Evolutionary conservation across 2,888 invertebrate genomes (phyloP), one percentile per base, ranked within the genome.

Genomic region (Mycogona germanica): DNA sequence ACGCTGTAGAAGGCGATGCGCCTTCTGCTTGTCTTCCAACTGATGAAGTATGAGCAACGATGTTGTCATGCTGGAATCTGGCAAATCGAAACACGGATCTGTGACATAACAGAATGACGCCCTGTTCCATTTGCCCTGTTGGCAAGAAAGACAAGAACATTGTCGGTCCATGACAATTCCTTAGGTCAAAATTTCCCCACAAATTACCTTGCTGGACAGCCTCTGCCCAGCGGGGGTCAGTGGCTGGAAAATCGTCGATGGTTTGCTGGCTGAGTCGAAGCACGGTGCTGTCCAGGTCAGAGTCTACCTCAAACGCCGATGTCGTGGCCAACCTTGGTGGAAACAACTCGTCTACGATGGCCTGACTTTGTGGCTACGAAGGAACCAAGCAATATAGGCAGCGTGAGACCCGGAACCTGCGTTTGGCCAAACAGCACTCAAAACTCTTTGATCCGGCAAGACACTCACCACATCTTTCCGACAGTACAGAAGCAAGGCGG

Each of bases 11-110:
- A 86, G 76, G 57, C 81, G 76, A 61, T 87, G 76, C 0, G 87
- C 89, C 64, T 81, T 78, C 65, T 82, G 82, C 71, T 95, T 95
- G 68, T 92, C 91, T 60, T 82, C 80, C 52, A 96, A 72, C 68
- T 95, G 93, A 58, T 84, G 83, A 1, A 80, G 72, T 56, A 91
- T 80, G 69, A 91, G 87, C 73, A 93, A 77, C 2, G 92, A 87
- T 19, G 79, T 76, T 1, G 84, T 82, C 65, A 82, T 80, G 56
- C 83, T 82, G 29, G 35, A 37, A 7, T 48, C 53, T 48, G 23
- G 21, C 12, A 30, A 17, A n/a, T n/a, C n/a, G n/a, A n/a, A n/a
- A n/a, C n/a, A n/a, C n/a, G n/a, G n/a, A n/a, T n/a, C n/a, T n/a
- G 45, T 6, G 17, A 47, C 3, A 30, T 25, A 14, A 23, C 21